Evolutionary conservation across 2,113 vertebrate species (phyloP).

Genomic region (Aplodontia rufa): DNA sequence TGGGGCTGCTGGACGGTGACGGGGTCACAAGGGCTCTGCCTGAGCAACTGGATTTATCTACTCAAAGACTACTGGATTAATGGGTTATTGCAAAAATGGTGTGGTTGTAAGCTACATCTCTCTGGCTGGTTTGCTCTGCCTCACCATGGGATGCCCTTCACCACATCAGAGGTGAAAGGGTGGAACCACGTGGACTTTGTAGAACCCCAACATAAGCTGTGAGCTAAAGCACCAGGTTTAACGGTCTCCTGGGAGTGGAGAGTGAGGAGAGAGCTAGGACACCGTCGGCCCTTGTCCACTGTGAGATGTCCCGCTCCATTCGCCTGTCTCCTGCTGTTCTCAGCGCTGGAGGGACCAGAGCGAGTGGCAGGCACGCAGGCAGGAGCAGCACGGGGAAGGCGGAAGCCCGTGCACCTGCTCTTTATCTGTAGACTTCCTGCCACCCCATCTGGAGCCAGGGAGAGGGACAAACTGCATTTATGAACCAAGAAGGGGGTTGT

Average conservation of each 20-base stretch:
- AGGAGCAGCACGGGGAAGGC: too few relatives aligned
- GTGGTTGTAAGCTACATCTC: neutral
- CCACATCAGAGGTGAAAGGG: neutral
- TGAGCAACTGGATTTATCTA: neutral
- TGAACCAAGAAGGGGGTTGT: neutral
- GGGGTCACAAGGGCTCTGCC: neutral
- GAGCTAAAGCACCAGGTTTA: neutral
- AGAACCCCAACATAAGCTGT: neutral
- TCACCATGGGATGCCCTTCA: neutral
- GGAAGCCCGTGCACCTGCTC: neutral
- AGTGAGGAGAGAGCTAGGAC: neutral
- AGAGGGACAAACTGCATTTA: neutral
- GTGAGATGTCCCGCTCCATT: neutral
- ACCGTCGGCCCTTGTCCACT: too few relatives aligned
- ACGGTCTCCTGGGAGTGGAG: neutral
- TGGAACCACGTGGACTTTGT: neutral
- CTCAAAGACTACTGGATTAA: neutral
- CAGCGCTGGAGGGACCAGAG: neutral
- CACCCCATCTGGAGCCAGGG: neutral
- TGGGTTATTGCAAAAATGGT: neutral
- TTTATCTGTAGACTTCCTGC: neutral
- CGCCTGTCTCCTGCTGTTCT: neutral
- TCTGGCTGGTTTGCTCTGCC: neutral
- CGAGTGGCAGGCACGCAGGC: neutral
- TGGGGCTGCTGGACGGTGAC: neutral